Percentiles rank a stretch among this genome's conserved stretches.
These are phyloP conservation scores for Artibeus jamaicensis DNA, from an alignment of 2,797 vertebrate species.

Conservation along the genomic window DNA sequence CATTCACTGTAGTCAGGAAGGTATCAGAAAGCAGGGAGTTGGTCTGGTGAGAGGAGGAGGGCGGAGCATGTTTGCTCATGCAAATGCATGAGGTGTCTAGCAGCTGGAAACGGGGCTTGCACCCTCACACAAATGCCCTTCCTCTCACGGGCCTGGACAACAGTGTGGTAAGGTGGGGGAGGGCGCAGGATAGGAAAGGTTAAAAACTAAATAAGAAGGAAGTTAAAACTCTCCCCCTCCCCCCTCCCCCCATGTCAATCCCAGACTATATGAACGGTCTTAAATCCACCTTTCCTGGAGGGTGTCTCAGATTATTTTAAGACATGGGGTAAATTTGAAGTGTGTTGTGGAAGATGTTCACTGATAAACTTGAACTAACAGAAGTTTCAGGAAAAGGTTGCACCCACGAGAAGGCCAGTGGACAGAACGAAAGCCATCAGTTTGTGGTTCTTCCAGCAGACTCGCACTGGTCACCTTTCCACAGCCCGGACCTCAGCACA, in stretches of 20 bases:
- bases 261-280: neutral
- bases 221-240: neutral
- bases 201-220: neutral
- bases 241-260: neutral
- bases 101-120: neutral
- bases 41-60: fast-evolving
- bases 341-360: neutral
- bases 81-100: neutral
- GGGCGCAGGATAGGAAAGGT: neutral
- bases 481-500: neutral
- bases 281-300: neutral
- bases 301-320: neutral
- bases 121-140: neutral
- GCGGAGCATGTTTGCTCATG: neutral
- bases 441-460: neutral
- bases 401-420: neutral
- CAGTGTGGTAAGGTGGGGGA: neutral
- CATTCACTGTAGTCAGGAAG: neutral
- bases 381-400: neutral
- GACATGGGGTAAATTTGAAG: neutral
- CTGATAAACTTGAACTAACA: neutral
- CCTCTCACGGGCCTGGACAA: neutral
- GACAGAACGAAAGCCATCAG: neutral
- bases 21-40: neutral
- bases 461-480: neutral